Evolutionary conservation across 2,888 invertebrate species (phyloP).

Genomic region (Ferrisia virgata): DNA sequence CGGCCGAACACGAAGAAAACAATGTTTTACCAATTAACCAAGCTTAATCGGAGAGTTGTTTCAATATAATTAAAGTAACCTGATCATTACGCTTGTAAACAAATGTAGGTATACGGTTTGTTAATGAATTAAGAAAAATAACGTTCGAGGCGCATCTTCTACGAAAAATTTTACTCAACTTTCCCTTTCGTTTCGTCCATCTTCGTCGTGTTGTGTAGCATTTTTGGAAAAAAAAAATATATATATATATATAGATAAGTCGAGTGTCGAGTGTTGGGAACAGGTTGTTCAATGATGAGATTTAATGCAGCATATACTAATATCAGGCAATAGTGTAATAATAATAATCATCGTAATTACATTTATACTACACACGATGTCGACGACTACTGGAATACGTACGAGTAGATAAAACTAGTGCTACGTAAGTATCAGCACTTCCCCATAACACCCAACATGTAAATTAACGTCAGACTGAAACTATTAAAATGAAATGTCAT

Average conservation of each 20-base stretch:
- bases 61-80: not conserved
- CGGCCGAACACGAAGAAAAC: not conserved
- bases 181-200: not conserved
- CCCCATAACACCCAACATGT: not conserved
- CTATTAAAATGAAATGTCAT: not conserved
- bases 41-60: not conserved
- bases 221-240: not conserved
- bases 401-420: not conserved
- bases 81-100: not conserved
- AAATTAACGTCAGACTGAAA: not conserved
- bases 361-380: not conserved
- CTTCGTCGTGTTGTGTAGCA: no score
- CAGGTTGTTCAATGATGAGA: not conserved
- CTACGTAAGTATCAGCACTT: not conserved
- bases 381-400: not conserved
- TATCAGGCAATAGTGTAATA: no score
- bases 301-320: not conserved
- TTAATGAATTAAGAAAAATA: not conserved
- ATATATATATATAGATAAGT: not conserved
- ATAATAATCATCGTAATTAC: not conserved
- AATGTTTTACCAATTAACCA: not conserved
- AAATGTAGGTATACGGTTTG: not conserved
- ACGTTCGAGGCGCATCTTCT: not conserved
- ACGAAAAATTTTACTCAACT: not conserved
- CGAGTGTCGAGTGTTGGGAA: not conserved